Conservation (phyloP, 2,113 vertebrate genomes). For the Grus americana region DNA sequence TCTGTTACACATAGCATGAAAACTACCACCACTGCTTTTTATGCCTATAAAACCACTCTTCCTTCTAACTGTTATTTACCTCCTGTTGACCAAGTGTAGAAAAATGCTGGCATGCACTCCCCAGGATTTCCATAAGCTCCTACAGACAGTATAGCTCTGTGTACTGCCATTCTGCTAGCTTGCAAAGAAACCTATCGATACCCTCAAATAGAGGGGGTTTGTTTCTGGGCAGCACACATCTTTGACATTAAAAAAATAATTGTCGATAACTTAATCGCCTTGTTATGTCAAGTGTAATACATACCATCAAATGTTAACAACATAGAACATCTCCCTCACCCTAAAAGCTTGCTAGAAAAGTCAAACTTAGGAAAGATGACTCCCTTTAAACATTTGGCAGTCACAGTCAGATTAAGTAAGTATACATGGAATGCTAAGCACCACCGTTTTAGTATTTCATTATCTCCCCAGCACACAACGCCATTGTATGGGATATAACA, state of each 20-base stretch:
- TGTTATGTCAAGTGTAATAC: not conserved
- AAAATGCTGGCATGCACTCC: not conserved
- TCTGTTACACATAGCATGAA: slow-evolving; percentile 48
- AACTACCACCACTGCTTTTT: slow-evolving; percentile 42
- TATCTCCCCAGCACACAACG: not conserved
- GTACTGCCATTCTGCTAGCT: not conserved
- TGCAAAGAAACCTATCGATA: not conserved
- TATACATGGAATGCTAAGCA: slow-evolving; percentile 5
- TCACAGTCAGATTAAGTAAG: slow-evolving; percentile 13
- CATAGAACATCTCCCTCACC: not conserved
- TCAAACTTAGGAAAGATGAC: not conserved
- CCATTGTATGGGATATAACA: not conserved
- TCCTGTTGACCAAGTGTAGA: slow-evolving; percentile 14
- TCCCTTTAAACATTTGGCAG: slow-evolving; percentile 27
- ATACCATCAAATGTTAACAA: not conserved
- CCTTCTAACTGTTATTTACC: slow-evolving; percentile 52
- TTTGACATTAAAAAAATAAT: not conserved
- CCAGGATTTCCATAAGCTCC: not conserved
- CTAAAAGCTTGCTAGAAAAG: slow-evolving; percentile 12
- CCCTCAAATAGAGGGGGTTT: not conserved
- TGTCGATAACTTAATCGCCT: not conserved
- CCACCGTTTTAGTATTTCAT: not conserved
- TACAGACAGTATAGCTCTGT: not conserved
- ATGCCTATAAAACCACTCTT: slow-evolving; percentile 43
- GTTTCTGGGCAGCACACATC: not conserved